Percentiles rank a stretch among this genome's conserved stretches.
These are phyloP conservation scores for Polypterus bichir DNA, from an alignment of 2,113 vertebrate genomes.

Conservation along the genomic window DNA sequence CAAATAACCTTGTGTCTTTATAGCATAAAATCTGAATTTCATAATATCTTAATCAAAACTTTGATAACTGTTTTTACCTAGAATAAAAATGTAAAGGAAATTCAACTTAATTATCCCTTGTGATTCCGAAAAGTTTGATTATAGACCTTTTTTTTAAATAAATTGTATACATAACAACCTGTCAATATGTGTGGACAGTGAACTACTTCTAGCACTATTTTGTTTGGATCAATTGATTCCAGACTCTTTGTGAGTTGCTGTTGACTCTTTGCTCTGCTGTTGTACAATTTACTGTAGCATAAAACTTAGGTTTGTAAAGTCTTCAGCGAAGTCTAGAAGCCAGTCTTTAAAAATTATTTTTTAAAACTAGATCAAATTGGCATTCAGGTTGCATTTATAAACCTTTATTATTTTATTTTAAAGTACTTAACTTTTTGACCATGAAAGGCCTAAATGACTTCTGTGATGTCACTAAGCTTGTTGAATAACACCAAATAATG, in stretches of 20 bases:
- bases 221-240: conserved; percentile 13
- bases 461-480: conserved; percentile 40
- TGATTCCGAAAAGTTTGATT: too few relatives aligned
- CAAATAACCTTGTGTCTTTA: too few relatives aligned
- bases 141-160: neutral
- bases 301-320: conserved; percentile 10
- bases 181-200: neutral
- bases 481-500: conserved; percentile 19
- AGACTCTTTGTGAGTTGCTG: conserved; percentile 18
- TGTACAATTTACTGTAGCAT: conserved; percentile 14
- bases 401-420: conserved; percentile 18
- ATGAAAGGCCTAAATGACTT: conserved; percentile 48
- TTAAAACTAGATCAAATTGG: conserved; percentile 24
- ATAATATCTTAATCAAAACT: too few relatives aligned
- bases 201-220: conserved; percentile 9
- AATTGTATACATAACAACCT: conserved; percentile 10
- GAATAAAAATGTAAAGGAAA: too few relatives aligned
- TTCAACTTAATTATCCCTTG: too few relatives aligned
- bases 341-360: conserved; percentile 15
- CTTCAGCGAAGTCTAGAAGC: conserved; percentile 11
- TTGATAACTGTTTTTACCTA: too few relatives aligned
- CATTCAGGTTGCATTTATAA: conserved; percentile 26
- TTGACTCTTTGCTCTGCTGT: conserved; percentile 13
- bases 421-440: conserved; percentile 26
- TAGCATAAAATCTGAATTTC: too few relatives aligned